Conservation (phyloP, 2,797 vertebrate species). For the Dicrostonyx torquatus region DNA sequence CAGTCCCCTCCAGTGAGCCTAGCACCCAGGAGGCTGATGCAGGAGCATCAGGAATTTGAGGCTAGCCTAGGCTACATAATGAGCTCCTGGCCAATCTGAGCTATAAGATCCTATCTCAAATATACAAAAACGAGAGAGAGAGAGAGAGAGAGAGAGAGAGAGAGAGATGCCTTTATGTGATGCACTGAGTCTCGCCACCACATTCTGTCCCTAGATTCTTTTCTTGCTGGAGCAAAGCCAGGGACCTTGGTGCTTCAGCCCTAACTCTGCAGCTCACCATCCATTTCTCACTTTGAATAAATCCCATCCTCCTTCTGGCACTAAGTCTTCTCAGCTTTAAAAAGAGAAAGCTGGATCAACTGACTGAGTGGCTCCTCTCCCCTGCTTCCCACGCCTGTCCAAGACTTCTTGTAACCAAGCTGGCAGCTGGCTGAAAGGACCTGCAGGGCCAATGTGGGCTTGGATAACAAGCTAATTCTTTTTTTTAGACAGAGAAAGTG, state of each 20-base stretch:
- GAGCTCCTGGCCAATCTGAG: background rate
- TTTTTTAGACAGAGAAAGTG: background rate
- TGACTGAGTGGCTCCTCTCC: background rate
- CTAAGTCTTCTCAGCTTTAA: slow-evolving; percentile 48
- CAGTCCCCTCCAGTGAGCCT: no score
- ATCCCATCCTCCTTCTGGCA: slow-evolving; percentile 6
- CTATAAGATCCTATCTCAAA: background rate
- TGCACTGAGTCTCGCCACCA: background rate
- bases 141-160: no score
- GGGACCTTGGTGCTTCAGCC: background rate
- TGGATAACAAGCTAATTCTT: background rate
- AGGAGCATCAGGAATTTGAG: background rate
- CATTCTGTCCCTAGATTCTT: background rate
- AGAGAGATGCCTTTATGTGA: background rate
- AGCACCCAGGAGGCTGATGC: background rate
- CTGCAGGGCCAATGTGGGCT: background rate
- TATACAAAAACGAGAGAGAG: no score
- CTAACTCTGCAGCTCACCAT: background rate
- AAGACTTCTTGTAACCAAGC: background rate
- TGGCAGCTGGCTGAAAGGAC: background rate
- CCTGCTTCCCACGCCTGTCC: background rate
- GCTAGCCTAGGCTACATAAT: background rate
- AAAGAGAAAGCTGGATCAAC: slow-evolving; percentile 9
- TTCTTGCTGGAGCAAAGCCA: slow-evolving; percentile 14
- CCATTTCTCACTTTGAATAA: slow-evolving; percentile 20